Evolutionary conservation across 2,888 invertebrate genomes (phyloP), one percentile per base, ranked within the genome.

Genomic region (Acrocyrtus sp.): DNA sequence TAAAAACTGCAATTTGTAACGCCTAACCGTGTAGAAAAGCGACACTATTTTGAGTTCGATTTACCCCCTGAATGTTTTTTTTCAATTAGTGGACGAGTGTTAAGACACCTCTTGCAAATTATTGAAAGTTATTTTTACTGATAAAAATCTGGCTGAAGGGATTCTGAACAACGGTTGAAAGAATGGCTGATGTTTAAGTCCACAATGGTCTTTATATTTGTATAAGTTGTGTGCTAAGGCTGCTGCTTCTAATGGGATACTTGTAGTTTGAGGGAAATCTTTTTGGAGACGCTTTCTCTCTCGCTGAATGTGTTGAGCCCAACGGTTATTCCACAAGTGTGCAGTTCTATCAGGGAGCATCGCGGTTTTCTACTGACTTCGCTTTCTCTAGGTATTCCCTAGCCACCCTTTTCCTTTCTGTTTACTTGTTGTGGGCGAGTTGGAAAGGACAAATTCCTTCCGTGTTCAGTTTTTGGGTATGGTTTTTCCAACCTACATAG

Each of bases 261-360:
- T 34, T 34, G 34, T 34, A 34, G n/a, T n/a, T n/a, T n/a, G n/a
- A 34, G 34, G 34, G 12, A 34, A 34, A 34, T 5, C 12, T 34
- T 34, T 34, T 34, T 34, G n/a, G n/a, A n/a, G n/a, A n/a, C n/a
- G n/a, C n/a, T n/a, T n/a, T n/a, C n/a, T n/a, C n/a, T n/a, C n/a
- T n/a, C n/a, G 5, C 34, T 34, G 34, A 50, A 63, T 65, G 50
- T 63, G 72, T 65, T 60, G 45, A 51, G 72, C 47, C 47, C 51
- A 53, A 65, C 54, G 45, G 57, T 47, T 43, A 65, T 60, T 65
- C 72, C 65, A 72, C 72, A 72, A 72, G 72, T 72, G 72, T 72
- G 72, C 72, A 47, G 45, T 53, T 51, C 58, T 62, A n/a, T 22
- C 63, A n/a, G n/a, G 45, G 29, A n/a, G 6, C 48, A 15, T 27